phyloP scores from a whole-genome alignment of 2,888 invertebrate genomes.

The Ametastegia equiseti region DNA sequence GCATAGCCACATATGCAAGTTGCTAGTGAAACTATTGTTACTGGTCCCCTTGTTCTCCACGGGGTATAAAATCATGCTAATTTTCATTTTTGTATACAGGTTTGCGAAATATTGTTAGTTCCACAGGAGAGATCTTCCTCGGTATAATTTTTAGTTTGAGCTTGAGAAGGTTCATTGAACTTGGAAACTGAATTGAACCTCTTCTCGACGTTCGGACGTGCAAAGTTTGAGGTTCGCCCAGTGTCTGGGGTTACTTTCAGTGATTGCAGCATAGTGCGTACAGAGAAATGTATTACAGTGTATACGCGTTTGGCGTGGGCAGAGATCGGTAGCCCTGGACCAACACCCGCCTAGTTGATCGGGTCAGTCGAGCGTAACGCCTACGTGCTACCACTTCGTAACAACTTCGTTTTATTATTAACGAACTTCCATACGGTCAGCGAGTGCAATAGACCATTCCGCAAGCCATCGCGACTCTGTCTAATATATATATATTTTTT shows the following conservation, averaged over 20 bases:
- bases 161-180: not conserved
- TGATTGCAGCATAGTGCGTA: constrained; percentile 21
- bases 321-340: constrained; percentile 71
- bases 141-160: not conserved
- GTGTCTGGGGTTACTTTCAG: not conserved
- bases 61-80: not conserved
- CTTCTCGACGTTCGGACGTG: not conserved
- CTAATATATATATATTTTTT: no score
- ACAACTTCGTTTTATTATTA: constrained; percentile 60
- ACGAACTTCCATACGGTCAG: constrained; percentile 43
- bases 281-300: not conserved
- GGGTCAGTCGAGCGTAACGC: constrained; percentile 73
- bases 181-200: not conserved
- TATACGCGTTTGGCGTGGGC: constrained; percentile 65
- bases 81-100: no score
- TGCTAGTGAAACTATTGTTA: not conserved
- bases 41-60: not conserved
- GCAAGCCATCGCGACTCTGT: constrained; percentile 3
- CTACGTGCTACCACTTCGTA: constrained; percentile 73
- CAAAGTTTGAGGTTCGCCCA: not conserved
- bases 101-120: no score
- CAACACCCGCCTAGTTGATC: constrained; percentile 71
- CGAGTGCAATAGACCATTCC: constrained; percentile 18
- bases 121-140: no score
- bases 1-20: not conserved